Evolutionary conservation across 2,113 vertebrate genomes (phyloP), one percentile per base, ranked within the genome.

Genomic region (Scomber scombrus): DNA sequence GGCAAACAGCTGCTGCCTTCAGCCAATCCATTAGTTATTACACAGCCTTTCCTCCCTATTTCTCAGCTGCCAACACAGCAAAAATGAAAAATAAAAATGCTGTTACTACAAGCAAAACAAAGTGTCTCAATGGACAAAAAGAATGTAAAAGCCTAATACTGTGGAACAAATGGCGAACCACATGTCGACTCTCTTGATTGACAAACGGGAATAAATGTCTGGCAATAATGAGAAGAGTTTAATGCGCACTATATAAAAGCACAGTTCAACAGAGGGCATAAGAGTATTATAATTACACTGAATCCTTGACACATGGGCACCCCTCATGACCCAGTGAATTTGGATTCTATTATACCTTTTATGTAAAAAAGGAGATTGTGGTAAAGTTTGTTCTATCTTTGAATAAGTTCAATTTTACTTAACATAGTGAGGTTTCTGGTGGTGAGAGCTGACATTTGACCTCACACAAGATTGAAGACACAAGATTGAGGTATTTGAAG

Each of bases 1-100:
- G 69, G 61, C 84, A 88, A 83, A 79, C 86, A 84, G 77, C 78
- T 82, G 80, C 72, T 74, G 69, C 58, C 66, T 31, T 78, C 71
- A 83, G 80, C 64, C 69, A 50, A 61, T 77, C 71, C 56, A 58
- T 85, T 70, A 66, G 60, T 46, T 78, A 64, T 73, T 51, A 67
- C 47, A 60, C 51, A 63, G 57, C 52, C 21, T 19, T 3, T 51
- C 16, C 40, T 45, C 15, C 50, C 63, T 29, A 10, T 51, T 61
- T 31, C 31, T 49, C 80, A 67, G 74, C 71, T 46, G 61, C 19
- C 4, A 57, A 74, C 63, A 71, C 54, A 58, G 75, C 50, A 21
- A 70, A 18, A 2, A 40, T 2, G 9, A 6, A 40, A 6, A 43
- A 43, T 47, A 14, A 21, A 82, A 74, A 3, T 18, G 71, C 61